Percentiles rank a stretch among this genome's conserved stretches.
phyloP scores from a whole-genome alignment of 2,888 invertebrate genomes.

The Notodonta dromedarius region DNA sequence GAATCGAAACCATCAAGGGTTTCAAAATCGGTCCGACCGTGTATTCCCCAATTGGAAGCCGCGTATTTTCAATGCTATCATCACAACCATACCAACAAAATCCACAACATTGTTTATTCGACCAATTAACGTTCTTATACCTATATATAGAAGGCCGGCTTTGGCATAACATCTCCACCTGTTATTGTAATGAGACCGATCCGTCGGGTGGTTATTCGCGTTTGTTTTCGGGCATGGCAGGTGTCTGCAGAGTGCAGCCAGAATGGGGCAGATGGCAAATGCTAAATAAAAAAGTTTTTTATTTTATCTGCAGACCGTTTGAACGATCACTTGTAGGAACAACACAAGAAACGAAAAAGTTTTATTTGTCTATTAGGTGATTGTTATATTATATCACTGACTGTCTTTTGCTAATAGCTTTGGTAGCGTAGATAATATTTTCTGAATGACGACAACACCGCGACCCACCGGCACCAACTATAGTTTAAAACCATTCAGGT shows the following conservation, averaged over 20 bases:
- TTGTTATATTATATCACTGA: too few relatives aligned
- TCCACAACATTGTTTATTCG: not conserved
- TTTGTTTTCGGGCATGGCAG: slow-evolving; percentile 69
- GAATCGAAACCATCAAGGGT: too few relatives aligned
- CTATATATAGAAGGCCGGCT: slow-evolving; percentile 12
- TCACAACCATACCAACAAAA: too few relatives aligned
- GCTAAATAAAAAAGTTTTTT: slow-evolving; percentile 41
- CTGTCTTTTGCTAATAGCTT: too few relatives aligned
- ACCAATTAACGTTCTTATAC: not conserved
- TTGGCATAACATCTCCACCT: slow-evolving; percentile 57
- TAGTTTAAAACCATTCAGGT: too few relatives aligned
- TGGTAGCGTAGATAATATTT: too few relatives aligned
- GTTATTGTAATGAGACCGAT: slow-evolving; percentile 47
- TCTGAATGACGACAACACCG: too few relatives aligned
- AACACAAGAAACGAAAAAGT: not conserved
- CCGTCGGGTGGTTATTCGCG: slow-evolving; percentile 57
- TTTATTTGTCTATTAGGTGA: too few relatives aligned
- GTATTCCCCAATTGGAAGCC: too few relatives aligned
- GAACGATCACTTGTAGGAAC: not conserved
- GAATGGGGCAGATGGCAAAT: slow-evolving; percentile 65
- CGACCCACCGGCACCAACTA: too few relatives aligned
- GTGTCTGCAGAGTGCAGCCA: slow-evolving; percentile 55
- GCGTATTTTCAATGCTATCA: too few relatives aligned
- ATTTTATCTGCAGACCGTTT: slow-evolving; percentile 25
- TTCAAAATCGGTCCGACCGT: too few relatives aligned